Evolutionary conservation across 2,888 invertebrate species (phyloP).

Genomic region (Seladonia tumulorum): DNA sequence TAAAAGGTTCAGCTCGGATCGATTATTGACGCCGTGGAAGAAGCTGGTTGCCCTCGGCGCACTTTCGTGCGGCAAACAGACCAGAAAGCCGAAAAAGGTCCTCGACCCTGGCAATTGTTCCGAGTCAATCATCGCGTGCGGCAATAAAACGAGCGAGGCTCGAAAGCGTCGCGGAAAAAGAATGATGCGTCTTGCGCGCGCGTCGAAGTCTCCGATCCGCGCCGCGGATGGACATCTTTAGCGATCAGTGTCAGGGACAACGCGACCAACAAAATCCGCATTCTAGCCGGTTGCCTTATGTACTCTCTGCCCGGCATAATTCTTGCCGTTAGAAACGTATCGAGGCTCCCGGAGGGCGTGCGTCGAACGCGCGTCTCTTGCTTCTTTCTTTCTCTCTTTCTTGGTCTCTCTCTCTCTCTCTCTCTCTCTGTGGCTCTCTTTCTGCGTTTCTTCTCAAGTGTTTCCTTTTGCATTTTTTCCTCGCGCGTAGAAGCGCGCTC

Average conservation of each 20-base stretch:
- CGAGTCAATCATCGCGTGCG: background rate
- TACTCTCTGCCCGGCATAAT: constrained; percentile 34
- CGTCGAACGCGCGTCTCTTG: constrained; percentile 38
- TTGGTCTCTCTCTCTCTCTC: background rate
- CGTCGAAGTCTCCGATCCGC: constrained; percentile 23
- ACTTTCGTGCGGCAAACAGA: constrained; percentile 1
- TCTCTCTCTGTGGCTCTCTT: constrained; percentile 24
- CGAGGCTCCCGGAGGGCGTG: constrained; percentile 14
- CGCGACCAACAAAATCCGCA: constrained; percentile 36
- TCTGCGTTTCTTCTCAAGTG: constrained; percentile 37
- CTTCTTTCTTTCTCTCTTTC: constrained; percentile 43
- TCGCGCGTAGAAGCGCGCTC: constrained; percentile 2
- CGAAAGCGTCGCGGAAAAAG: background rate
- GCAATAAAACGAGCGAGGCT: background rate
- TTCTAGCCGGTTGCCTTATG: constrained; percentile 20
- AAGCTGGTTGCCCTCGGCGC: background rate
- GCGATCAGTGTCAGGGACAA: constrained; percentile 24
- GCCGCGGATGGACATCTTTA: constrained; percentile 30
- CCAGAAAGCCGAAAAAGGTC: background rate
- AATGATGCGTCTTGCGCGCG: background rate
- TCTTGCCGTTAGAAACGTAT: constrained; percentile 19
- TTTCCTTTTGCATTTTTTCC: constrained; percentile 7
- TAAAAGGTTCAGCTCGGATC: background rate
- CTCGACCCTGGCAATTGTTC: constrained; percentile 17
- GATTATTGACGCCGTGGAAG: background rate